Evolutionary conservation across 2,888 invertebrate genomes (phyloP), one percentile per base, ranked within the genome.

Genomic region (Deladenus siricidicola): DNA sequence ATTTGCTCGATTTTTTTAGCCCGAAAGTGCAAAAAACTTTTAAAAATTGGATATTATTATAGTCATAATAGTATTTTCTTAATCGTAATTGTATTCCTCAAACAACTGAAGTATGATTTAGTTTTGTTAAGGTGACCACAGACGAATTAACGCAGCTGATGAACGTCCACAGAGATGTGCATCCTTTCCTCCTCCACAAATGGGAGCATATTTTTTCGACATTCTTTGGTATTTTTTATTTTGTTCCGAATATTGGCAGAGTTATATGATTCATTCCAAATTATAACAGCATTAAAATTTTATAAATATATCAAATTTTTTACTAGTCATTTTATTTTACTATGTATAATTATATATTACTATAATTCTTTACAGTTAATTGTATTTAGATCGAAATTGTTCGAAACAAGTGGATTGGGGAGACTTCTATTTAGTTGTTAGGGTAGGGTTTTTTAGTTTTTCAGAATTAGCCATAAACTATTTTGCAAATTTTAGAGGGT

Each of bases 381-480:
- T 28, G 2, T 50, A 60, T 71, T 64, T 62, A 77, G 77, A 78
- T 54, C 65, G 71, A 49, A 76, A 76, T 62, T 66, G 69, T 19
- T 72, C 60, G 29, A 67, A 70, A 52, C 69, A 71, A 48, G 67
- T 78, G 39, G 74, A 78, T 51, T 73, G 74, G 72, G 73, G 72
- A 60, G 78, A 78, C 56, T 78, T 78, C 64, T 78, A 77, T 59
- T 58, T 78, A 49, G 73, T 78, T n/a, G 68, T 73, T 28, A 68
- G 70, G 60, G 77, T 77, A 59, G 63, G 70, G 57, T 29, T 1
- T 14, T 10, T 17, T 14, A 24, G 14, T 24, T 1, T 23, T 21
- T 1, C 8, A 2, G 23, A 21, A 62, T 58, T 63, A 14, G 10
- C 4, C 6, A 8, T 24, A 53, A 3, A 23, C 4, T 4, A 17